A percentile compares a stretch with the other conserved stretches of the same genome.
Conservation (phyloP, 2,888 invertebrate genomes). For the Parnassius apollo region DNA sequence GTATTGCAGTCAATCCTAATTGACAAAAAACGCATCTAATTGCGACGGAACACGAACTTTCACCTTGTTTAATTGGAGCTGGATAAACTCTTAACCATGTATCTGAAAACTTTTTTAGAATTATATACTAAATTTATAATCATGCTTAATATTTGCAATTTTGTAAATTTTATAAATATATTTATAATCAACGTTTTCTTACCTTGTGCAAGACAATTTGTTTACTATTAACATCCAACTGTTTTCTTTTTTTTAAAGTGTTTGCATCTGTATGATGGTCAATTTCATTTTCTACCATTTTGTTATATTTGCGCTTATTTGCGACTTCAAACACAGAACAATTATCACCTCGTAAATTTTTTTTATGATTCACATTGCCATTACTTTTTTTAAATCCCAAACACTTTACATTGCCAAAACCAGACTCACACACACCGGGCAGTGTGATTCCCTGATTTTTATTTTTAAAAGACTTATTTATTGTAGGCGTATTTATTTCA, state of each 20-base stretch:
- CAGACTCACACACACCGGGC: slow-evolving; percentile 44
- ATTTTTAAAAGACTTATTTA: slow-evolving; percentile 34
- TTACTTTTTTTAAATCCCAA: slow-evolving; percentile 11
- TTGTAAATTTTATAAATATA: not conserved
- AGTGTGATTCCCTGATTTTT: slow-evolving; percentile 39
- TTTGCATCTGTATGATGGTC: slow-evolving; percentile 15
- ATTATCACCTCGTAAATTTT: slow-evolving; percentile 26
- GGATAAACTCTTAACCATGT: slow-evolving; percentile 81
- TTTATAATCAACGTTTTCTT: slow-evolving; percentile 31
- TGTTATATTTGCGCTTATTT: slow-evolving; percentile 32
- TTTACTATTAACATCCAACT: slow-evolving; percentile 26
- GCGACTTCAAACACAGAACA: not conserved
- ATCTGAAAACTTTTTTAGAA: slow-evolving; percentile 42
- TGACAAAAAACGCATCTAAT: slow-evolving; percentile 80
- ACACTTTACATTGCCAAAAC: slow-evolving; percentile 27
- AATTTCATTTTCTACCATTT: slow-evolving; percentile 28
- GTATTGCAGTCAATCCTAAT: slow-evolving; percentile 80
- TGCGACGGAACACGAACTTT: slow-evolving; percentile 55
- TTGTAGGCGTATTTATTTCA: slow-evolving; percentile 14
- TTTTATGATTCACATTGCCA: slow-evolving; percentile 20
- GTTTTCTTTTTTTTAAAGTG: slow-evolving; percentile 8
- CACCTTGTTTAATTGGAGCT: slow-evolving; percentile 56
- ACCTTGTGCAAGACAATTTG: slow-evolving; percentile 39
- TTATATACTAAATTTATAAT: slow-evolving; percentile 7
- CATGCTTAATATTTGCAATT: not conserved